Evolutionary conservation across 1,140 invertebrate genomes (phyloP).

Genomic region (Caenorhabditis tropicalis): DNA sequence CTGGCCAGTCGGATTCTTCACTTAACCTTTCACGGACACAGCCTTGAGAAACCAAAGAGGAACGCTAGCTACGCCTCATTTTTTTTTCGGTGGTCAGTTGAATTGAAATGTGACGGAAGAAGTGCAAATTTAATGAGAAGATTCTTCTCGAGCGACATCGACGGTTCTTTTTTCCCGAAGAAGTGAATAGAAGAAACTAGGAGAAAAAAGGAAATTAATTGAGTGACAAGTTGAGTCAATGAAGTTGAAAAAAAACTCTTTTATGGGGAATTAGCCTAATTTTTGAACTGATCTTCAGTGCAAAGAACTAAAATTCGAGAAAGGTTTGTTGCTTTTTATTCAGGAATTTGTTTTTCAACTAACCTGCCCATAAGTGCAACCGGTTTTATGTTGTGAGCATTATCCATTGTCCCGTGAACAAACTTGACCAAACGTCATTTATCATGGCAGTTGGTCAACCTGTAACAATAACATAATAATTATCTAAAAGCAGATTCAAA

Average conservation of each 20-base stretch:
- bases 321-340: too few relatives aligned
- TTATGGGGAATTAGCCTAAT: neutral
- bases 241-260: neutral
- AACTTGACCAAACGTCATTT: neutral
- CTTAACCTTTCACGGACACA: conserved; percentile 28
- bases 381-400: neutral
- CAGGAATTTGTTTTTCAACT: neutral
- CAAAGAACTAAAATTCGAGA: too few relatives aligned
- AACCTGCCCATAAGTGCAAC: conserved; percentile 30
- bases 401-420: neutral
- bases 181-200: too few relatives aligned
- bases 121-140: neutral
- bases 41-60: neutral
- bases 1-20: conserved; percentile 1
- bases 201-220: conserved; percentile 13
- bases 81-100: conserved; percentile 39
- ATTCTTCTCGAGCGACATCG: neutral
- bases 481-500: neutral
- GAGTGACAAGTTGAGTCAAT: neutral
- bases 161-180: neutral
- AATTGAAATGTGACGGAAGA: neutral
- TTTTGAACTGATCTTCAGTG: neutral
- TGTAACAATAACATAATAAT: neutral
- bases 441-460: neutral
- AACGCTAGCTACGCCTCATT: conserved; percentile 7